These are phyloP conservation scores for Chelonus insularis DNA, from an alignment of 1,140 invertebrate species.

Conservation along the genomic window DNA sequence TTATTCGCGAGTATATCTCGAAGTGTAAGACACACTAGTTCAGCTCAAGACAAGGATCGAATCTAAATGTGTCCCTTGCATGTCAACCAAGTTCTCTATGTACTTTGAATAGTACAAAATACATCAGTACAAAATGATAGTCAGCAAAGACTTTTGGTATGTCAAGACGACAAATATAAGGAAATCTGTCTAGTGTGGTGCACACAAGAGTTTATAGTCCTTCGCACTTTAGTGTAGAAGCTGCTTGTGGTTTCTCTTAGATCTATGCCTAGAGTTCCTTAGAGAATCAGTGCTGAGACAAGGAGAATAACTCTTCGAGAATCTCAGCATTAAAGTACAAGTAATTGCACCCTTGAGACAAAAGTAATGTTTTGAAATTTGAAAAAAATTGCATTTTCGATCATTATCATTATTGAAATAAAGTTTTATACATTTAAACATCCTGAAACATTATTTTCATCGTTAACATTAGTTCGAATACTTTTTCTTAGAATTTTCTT, in stretches of 20 bases:
- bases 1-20: too few relatives aligned
- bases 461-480: too few relatives aligned
- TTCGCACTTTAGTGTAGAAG: neutral
- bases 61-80: too few relatives aligned
- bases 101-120: neutral
- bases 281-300: slow-evolving; percentile 10
- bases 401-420: too few relatives aligned
- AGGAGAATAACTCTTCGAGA: neutral
- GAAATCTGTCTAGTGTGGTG: neutral
- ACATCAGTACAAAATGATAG: neutral
- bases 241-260: slow-evolving; percentile 1
- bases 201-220: neutral
- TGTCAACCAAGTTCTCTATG: neutral
- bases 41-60: too few relatives aligned
- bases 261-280: neutral
- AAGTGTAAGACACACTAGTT: too few relatives aligned
- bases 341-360: neutral
- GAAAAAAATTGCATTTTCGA: neutral
- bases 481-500: too few relatives aligned
- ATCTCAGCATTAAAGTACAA: neutral
- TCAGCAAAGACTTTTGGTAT: neutral
- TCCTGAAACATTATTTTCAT: too few relatives aligned
- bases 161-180: slow-evolving; percentile 11
- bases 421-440: too few relatives aligned
- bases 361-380: neutral